Conservation (phyloP, 2,113 vertebrate species). For the Thryonomys swinderianus region DNA sequence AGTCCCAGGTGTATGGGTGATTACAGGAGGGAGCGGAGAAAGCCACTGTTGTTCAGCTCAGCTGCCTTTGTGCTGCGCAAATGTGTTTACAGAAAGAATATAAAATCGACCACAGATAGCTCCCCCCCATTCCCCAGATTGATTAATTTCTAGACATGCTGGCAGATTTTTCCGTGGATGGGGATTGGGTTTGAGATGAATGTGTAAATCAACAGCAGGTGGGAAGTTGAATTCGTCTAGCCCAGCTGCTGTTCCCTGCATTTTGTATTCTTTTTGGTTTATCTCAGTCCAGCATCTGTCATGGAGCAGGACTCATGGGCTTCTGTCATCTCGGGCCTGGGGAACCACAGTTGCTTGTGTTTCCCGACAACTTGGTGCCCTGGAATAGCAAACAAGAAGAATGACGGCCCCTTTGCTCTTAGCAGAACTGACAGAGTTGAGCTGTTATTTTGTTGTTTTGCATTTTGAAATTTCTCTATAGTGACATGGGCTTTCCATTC, state of each 20-base stretch:
- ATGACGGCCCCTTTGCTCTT: background rate
- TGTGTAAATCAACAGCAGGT: constrained; percentile 77
- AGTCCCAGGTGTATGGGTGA: constrained; percentile 74
- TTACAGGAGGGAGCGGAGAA: constrained; percentile 51
- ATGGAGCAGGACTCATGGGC: constrained; percentile 1
- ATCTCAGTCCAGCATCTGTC: constrained; percentile 75
- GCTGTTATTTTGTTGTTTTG: background rate
- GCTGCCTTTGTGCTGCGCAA: constrained; percentile 69
- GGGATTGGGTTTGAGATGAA: constrained; percentile 61
- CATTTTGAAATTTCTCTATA: background rate
- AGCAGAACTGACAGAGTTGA: background rate
- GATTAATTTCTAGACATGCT: constrained; percentile 78
- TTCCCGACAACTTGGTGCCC: background rate
- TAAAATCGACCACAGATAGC: constrained; percentile 69
- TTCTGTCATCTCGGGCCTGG: constrained; percentile 53
- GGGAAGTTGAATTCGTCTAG: constrained; percentile 72
- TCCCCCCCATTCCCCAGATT: constrained; percentile 66
- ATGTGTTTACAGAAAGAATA: constrained; percentile 77
- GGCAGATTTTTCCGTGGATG: constrained; percentile 66
- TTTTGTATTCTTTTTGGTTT: constrained; percentile 66
- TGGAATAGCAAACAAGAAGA: constrained; percentile 1
- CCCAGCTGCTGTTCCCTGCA: constrained; percentile 68
- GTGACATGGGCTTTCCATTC: background rate
- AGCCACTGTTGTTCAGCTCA: constrained; percentile 60
- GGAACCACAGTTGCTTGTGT: background rate